Conservation (phyloP, 2,797 vertebrate genomes). For the Eulemur mongoz region DNA sequence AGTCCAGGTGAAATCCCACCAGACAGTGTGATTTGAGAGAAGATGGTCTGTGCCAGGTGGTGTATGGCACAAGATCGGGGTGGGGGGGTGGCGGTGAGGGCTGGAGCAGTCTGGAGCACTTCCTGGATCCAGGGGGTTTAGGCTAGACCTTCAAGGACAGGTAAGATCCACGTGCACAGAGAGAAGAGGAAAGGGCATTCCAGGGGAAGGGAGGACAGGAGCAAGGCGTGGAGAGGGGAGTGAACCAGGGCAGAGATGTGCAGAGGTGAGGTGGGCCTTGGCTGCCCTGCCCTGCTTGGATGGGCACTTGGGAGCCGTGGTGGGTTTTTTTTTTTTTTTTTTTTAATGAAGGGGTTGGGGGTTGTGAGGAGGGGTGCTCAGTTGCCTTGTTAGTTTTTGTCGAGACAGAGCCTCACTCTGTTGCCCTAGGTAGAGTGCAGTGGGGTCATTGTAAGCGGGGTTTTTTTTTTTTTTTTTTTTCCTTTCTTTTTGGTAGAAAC, state of each 20-base stretch:
- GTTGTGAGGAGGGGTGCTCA: no score
- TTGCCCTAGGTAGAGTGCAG: no score
- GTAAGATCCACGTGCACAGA: neutral
- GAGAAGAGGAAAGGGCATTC: neutral
- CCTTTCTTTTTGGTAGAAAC: no score
- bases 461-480: no score
- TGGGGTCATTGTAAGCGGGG: no score
- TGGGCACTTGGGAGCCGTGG: neutral
- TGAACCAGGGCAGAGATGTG: neutral
- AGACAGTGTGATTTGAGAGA: neutral
- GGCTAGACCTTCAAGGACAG: constrained; percentile 16
- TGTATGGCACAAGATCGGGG: neutral
- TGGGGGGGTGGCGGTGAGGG: neutral
- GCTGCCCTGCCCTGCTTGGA: neutral
- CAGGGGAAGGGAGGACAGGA: neutral
- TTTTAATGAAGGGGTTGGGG: no score
- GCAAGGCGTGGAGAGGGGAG: neutral
- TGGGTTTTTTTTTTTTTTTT: no score
- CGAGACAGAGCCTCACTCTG: no score
- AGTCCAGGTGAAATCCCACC: neutral
- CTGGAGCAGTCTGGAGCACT: neutral
- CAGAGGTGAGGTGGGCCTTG: neutral
- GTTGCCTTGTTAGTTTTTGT: no score
- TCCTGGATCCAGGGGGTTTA: neutral
- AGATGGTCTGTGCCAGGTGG: neutral